Conservation (phyloP, 2,113 vertebrate species). For the Corythaixoides concolor region DNA sequence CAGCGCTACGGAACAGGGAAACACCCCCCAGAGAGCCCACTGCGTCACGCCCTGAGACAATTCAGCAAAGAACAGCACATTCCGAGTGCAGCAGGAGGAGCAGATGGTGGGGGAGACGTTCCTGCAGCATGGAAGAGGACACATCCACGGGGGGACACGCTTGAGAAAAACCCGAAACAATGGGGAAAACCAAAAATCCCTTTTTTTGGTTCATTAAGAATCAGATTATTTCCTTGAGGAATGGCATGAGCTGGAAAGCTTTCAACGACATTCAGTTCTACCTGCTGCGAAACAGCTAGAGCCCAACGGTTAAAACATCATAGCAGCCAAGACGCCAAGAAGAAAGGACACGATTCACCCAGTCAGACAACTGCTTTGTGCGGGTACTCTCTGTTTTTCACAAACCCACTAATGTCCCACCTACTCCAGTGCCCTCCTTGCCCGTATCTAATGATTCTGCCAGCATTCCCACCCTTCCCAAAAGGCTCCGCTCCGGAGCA, state of each 20-base stretch:
- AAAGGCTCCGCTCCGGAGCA: neutral
- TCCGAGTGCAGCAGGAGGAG: neutral
- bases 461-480: neutral
- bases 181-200: neutral
- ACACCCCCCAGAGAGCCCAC: neutral
- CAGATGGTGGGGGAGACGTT: neutral
- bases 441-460: accelerated
- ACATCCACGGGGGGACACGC: neutral
- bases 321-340: neutral
- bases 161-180: neutral
- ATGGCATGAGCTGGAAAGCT: neutral
- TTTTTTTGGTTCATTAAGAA: neutral
- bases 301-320: neutral
- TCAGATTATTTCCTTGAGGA: neutral
- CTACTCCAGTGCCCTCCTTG: neutral
- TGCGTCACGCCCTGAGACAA: accelerated
- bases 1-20: neutral
- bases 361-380: neutral
- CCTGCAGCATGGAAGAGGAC: neutral
- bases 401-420: neutral
- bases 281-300: neutral
- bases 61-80: neutral
- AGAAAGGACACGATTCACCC: neutral
- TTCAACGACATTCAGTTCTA: neutral
- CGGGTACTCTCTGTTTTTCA: neutral